These are phyloP conservation scores for Brachionus rubens DNA, from an alignment of 1,140 invertebrate species.

Conservation along the genomic window DNA sequence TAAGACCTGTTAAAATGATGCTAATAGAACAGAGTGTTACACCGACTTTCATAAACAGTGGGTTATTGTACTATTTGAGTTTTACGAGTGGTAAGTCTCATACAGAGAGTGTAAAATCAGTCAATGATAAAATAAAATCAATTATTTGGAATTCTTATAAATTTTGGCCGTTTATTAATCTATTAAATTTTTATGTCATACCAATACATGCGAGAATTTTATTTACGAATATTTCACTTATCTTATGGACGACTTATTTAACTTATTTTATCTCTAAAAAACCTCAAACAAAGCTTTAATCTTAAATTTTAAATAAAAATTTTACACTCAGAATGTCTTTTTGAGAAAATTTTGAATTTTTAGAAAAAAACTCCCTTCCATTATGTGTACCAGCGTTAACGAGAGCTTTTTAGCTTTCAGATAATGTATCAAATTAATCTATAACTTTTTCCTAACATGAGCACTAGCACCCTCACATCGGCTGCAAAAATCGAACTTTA, in stretches of 20 bases:
- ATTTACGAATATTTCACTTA: neutral
- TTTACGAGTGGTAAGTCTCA: neutral
- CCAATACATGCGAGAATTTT: neutral
- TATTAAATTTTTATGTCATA: conserved; percentile 2
- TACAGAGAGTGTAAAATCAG: neutral
- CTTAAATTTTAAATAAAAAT: too few species aligned
- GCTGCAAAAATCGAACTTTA: too few species aligned
- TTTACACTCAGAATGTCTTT: too few species aligned
- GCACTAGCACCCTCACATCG: too few species aligned
- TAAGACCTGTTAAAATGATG: conserved; percentile 7
- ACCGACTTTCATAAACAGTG: neutral
- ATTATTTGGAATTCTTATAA: neutral
- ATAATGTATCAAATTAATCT: too few species aligned
- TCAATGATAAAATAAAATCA: neutral
- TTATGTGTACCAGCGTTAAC: too few species aligned
- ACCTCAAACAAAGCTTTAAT: too few species aligned
- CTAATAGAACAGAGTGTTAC: neutral
- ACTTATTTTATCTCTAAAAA: too few species aligned
- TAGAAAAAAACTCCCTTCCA: too few species aligned
- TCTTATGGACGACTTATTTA: neutral
- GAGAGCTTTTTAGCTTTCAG: too few species aligned
- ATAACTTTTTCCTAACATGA: too few species aligned
- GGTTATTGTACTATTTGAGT: neutral
- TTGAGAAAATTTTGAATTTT: too few species aligned
- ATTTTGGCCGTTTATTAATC: neutral